Evolutionary conservation across 2,113 vertebrate genomes (phyloP), one percentile per base, ranked within the genome.

Genomic region (Hepsetus odoe): DNA sequence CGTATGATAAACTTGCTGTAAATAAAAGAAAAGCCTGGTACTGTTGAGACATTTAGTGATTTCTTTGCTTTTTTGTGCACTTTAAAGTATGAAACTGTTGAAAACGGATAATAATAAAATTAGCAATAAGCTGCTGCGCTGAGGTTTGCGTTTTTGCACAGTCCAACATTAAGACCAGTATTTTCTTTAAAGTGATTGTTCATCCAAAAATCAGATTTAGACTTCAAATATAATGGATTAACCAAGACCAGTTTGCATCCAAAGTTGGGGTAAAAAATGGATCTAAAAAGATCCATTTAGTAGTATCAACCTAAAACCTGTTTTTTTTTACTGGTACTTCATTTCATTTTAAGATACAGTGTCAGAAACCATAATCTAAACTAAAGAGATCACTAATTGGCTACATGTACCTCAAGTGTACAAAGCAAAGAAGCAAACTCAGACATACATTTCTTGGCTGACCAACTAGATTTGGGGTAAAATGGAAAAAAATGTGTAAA

Each of bases 111-210:
- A 44, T 44, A 44, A 44, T 44, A 61, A 33, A 18, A 61, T 46
- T 4, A 62, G 30, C 49, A 46, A 20, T 28, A 18, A 46, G 11
- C 40, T 11, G 38, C 4, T 44, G 38, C 8, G 22, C 8, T 66
- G 20, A 38, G 58, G 20, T 46, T 24, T 67, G 20, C n/a, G 64
- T 71, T 74, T 24, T 16, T 64, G 38, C 30, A 24, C 38, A 51
- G 49, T 42, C 69, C 55, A 62, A 12, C 46, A 77, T 77, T 77
- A 46, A 33, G 42, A 70, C 13, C 10, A 38, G 24, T 10, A 0
- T 61, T 59, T 51, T 32, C n/a, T 11, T 62, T 9, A 22, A 32
- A n/a, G 28, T 22, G 2, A 55, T 24, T 5, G 32, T 20, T 35
- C 20, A 1, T 11, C n/a, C 51, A 55, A 55, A 55, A 24, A 55